Evolutionary conservation across 2,113 vertebrate species (phyloP).

Genomic region (Synodontis membranacea): DNA sequence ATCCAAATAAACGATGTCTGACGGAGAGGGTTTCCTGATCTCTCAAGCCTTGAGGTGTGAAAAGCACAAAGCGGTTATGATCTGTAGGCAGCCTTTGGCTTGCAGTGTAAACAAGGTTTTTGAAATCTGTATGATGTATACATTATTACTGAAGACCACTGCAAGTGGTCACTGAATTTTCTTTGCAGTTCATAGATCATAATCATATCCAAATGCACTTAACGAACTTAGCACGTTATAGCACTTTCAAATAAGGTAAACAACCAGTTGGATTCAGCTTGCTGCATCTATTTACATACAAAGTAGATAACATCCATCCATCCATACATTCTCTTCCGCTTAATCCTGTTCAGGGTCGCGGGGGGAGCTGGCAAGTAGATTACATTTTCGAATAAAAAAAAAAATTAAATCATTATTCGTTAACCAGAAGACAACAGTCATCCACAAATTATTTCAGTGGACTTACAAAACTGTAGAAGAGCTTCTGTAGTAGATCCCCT

Average conservation of each 20-base stretch:
- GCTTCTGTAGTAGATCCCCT: not conserved
- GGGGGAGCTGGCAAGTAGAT: too few species aligned
- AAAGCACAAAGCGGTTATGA: not conserved
- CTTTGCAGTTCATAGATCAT: not conserved
- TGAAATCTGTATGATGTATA: not conserved
- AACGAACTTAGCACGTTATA: too few species aligned
- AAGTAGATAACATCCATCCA: not conserved
- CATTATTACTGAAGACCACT: not conserved
- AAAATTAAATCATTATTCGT: not conserved
- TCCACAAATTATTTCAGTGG: not conserved
- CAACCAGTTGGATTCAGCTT: not conserved
- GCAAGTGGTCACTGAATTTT: not conserved
- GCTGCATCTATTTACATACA: not conserved
- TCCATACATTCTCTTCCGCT: too few species aligned
- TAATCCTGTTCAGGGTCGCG: too few species aligned
- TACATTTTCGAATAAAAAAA: too few species aligned
- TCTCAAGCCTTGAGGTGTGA: not conserved
- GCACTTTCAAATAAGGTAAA: not conserved
- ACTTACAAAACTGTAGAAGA: not conserved
- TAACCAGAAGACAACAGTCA: not conserved
- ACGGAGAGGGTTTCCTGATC: not conserved
- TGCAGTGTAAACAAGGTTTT: not conserved
- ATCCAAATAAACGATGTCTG: not conserved
- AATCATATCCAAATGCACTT: not conserved
- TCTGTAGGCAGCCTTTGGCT: not conserved